Evolutionary conservation across 2,113 vertebrate species (phyloP).

Genomic region (Chamaea fasciata): DNA sequence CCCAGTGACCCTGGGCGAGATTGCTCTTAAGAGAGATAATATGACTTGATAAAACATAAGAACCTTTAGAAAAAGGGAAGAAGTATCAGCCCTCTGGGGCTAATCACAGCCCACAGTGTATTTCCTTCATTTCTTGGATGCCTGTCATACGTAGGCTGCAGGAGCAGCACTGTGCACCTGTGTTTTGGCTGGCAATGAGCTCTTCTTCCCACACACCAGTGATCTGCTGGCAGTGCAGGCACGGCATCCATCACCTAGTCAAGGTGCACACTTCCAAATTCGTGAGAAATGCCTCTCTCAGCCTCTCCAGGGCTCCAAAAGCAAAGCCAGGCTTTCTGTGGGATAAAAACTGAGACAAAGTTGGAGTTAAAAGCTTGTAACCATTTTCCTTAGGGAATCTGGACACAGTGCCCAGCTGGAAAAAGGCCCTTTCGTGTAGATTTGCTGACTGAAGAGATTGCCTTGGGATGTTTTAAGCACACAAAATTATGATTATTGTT

Average conservation of each 20-base stretch:
- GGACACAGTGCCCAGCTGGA: not conserved
- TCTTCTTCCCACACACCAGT: not conserved
- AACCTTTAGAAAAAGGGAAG: not conserved
- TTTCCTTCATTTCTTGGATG: not conserved
- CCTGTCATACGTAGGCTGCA: not conserved
- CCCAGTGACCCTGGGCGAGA: not conserved
- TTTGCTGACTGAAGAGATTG: slow-evolving; percentile 12
- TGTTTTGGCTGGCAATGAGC: slow-evolving; percentile 20
- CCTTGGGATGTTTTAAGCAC: not conserved
- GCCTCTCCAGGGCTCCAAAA: not conserved
- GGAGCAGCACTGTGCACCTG: not conserved
- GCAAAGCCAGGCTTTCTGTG: not conserved
- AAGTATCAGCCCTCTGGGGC: not conserved
- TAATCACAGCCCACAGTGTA: not conserved
- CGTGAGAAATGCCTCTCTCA: not conserved
- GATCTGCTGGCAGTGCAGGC: not conserved
- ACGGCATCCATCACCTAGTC: not conserved
- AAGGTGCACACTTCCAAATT: not conserved
- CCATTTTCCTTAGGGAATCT: not conserved
- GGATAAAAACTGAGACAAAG: not conserved
- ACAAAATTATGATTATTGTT: not conserved
- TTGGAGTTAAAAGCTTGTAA: not conserved
- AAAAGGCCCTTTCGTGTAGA: not conserved
- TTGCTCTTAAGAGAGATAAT: not conserved
- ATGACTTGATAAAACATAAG: not conserved